A percentile compares a stretch with the other conserved stretches of the same genome.
phyloP scores from a whole-genome alignment of 2,113 vertebrate species.

The Tenebrosternarchus preto region DNA sequence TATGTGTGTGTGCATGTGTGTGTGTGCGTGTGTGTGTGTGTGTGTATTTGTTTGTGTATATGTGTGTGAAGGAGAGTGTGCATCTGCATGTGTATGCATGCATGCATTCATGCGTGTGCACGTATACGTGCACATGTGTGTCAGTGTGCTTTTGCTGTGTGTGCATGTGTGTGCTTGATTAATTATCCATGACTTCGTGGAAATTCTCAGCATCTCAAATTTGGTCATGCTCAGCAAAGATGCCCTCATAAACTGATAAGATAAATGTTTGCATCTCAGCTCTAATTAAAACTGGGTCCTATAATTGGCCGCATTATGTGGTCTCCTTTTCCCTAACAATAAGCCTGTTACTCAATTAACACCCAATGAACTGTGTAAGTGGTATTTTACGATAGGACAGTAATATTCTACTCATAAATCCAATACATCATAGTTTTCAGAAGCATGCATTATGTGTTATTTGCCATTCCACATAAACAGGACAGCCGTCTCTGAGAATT shows the following conservation, averaged over 20 bases:
- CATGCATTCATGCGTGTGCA: no score
- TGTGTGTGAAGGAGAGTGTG: no score
- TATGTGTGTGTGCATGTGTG: no score
- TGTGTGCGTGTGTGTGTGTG: no score
- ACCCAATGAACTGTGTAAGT: constrained; percentile 24
- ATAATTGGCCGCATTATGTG: constrained; percentile 30
- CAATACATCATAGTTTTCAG: neutral
- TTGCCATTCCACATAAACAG: constrained; percentile 36
- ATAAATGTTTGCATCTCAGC: constrained; percentile 36
- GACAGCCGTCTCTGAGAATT: constrained; percentile 11
- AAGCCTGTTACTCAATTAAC: constrained; percentile 44
- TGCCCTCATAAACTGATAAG: constrained; percentile 36
- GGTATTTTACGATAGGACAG: neutral
- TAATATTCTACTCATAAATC: constrained; percentile 1
- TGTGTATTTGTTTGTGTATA: no score
- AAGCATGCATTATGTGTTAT: constrained; percentile 20
- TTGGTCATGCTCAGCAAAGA: neutral
- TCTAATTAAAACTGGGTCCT: constrained; percentile 52
- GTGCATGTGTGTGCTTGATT: neutral
- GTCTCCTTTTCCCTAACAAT: constrained; percentile 28
- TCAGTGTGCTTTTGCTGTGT: no score
- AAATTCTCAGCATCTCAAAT: neutral
- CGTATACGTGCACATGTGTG: no score
- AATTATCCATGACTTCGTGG: constrained; percentile 10
- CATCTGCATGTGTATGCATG: no score